Base-by-base conservation (phyloP, 64 coral and sea anemone genomes). In the Dendronephthya gigantea region DNA sequence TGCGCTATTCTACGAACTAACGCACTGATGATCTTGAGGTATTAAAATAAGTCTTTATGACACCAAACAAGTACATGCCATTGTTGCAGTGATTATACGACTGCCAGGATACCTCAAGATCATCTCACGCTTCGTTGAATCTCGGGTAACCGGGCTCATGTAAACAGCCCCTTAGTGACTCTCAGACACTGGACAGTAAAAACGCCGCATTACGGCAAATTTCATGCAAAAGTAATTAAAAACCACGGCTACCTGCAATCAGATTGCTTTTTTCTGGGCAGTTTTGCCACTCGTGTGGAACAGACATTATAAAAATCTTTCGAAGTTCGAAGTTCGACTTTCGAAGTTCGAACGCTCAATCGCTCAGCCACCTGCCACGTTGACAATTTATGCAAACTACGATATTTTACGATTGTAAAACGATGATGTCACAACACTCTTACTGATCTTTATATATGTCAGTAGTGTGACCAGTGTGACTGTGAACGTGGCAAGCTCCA, bases 211-310 rank as follows among this genome's bases (percentile, higher is more conserved):
- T n/a, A n/a, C n/a, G n/a, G n/a, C n/a, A 22, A 22, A 58, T n/a
- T 15, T 58, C 10, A 9, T n/a, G 2, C 23, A 58, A 58, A 58
- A 58, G 23, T 9, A 58, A 58, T 2, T 2, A 58, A 58, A 22
- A 22, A 62, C 19, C 55, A 62, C 55, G 25, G 19, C 25, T 62
- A 62, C 94, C 94, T 93, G 94, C 94, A 45, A 96, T 96, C n/a
- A 96, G 28, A 41, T 88, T 35, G 81, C 94, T 93, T 89, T 96
- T 96, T 86, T 91, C 86, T 0, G 94, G 94, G n/a, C 94, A 96
- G 22, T 91, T 96, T 22, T 93, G 79, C 94, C 94, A 96, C 50
- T 91, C 52, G 40, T 86, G 94, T 34, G 94, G 94, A 45, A 96
- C 82, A 62, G 94, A 92, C 94, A 96, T 96, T 27, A 23, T n/a